A percentile compares a stretch with the other conserved stretches of the same genome.
Evolutionary conservation across 2,888 invertebrate genomes (phyloP).

Genomic region (Hirtodrosophila duncani): DNA sequence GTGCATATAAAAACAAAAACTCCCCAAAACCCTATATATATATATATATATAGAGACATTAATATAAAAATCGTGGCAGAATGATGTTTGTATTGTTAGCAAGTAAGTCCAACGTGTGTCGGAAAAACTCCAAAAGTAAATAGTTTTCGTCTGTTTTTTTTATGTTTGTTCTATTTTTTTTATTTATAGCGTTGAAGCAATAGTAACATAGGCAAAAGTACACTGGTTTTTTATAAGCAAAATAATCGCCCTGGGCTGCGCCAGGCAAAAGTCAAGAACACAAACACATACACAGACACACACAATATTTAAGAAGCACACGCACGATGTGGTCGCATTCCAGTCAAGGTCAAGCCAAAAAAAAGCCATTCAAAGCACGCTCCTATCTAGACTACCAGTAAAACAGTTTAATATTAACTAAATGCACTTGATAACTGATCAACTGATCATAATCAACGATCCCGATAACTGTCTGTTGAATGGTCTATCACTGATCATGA

Average conservation of each 20-base stretch:
- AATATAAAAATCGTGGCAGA: constrained; percentile 23
- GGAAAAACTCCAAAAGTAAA: constrained; percentile 11
- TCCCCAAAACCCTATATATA: constrained; percentile 25
- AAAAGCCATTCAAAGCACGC: too few species aligned
- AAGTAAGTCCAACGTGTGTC: constrained; percentile 14
- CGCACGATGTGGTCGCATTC: constrained; percentile 24
- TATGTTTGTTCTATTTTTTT: constrained; percentile 5
- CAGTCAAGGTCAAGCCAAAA: constrained; percentile 12
- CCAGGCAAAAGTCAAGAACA: constrained; percentile 39
- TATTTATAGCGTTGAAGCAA: constrained; percentile 24
- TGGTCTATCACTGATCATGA: too few species aligned
- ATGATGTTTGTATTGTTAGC: constrained; percentile 51
- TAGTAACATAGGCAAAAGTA: constrained; percentile 27
- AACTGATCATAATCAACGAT: too few species aligned
- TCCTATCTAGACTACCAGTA: too few species aligned
- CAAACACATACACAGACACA: constrained; percentile 10
- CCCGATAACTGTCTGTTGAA: too few species aligned
- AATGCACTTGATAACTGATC: too few species aligned
- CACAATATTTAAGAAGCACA: not conserved
- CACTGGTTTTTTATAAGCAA: constrained; percentile 39
- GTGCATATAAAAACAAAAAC: constrained; percentile 55
- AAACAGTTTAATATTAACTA: too few species aligned
- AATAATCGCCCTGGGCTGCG: constrained; percentile 17
- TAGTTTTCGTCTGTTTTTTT: constrained; percentile 7
- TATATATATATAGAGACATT: constrained; percentile 26